Base-by-base conservation (phyloP, 1,140 invertebrate genomes). In the Arion vulgaris region DNA sequence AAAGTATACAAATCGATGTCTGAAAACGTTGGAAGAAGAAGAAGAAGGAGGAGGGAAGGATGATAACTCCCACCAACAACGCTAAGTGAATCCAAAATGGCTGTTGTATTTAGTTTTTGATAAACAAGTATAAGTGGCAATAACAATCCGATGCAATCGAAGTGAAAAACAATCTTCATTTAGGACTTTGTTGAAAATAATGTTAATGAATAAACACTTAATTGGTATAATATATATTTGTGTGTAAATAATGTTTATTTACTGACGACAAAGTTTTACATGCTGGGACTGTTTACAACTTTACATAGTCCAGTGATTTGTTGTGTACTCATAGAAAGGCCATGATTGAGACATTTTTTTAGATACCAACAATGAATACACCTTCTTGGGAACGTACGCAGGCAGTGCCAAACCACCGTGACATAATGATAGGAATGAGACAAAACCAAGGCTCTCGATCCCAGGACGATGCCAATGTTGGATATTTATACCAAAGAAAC, bases 401-500 rank as follows among this genome's bases (percentile, higher is more conserved):
- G 80, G 85, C 83, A 76, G 89, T 89, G 87, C 77, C 90, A 85
- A 88, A 88, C 75, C 86, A 85, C 79, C 72, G 82, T 80, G 87
- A 89, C 41, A n/a, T n/a, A n/a, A 90, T 89, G 87, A 79, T 86
- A 41, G 89, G 86, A 73, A 85, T 84, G 69, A 80, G 85, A 66
- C 85, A 86, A 77, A 83, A 78, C 62, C 69, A 83, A 85, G 81
- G 86, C 71, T 72, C 84, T 77, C 85, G 86, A 41, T 91, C 94
- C 83, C 95, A 96, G 93, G 96, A 97, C 91, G 96, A 97, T 94
- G 96, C 96, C 78, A 95, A 95, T 90, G 96, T 97, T 84, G 95
- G 96, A 87, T 97, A 97, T 92, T 95, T 96, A 81, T 97, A 96
- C 92, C 96, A 97, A 93, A 93, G 96, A 86, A 94, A 95, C 38